Conservation (phyloP, 2,113 vertebrate genomes). For the Candoia aspera region DNA sequence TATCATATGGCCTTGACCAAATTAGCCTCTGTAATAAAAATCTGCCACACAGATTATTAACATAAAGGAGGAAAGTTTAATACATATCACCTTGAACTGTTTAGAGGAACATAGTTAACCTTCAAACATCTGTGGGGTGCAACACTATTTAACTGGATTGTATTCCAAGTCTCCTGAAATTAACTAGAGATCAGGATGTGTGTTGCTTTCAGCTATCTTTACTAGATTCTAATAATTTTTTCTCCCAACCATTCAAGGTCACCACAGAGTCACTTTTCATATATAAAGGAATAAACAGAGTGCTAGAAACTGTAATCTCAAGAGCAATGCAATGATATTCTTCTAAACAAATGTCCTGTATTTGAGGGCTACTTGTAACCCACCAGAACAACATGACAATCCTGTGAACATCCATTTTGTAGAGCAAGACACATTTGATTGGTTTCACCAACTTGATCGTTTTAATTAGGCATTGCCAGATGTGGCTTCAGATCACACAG, state of each 20-base stretch:
- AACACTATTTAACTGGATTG: neutral
- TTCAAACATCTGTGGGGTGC: neutral
- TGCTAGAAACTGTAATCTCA: neutral
- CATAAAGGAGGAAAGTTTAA: neutral
- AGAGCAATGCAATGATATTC: neutral
- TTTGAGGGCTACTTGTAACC: neutral
- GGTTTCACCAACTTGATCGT: neutral
- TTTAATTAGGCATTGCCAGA: neutral
- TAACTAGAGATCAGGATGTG: no score
- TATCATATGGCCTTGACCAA: neutral
- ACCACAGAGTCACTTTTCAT: neutral
- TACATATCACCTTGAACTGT: neutral
- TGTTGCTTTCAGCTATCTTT: neutral
- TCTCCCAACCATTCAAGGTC: neutral
- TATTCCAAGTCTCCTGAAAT: neutral
- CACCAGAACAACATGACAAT: neutral
- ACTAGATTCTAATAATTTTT: neutral
- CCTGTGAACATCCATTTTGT: neutral
- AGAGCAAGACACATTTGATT: neutral
- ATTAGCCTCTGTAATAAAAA: neutral
- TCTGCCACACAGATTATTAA: neutral
- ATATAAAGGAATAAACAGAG: neutral
- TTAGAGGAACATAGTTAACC: neutral
- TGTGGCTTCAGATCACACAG: neutral
- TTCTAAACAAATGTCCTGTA: neutral